A percentile compares a stretch with the other conserved stretches of the same genome.
phyloP scores from a whole-genome alignment of 2,113 vertebrate genomes.

The Eurypyga helias region DNA sequence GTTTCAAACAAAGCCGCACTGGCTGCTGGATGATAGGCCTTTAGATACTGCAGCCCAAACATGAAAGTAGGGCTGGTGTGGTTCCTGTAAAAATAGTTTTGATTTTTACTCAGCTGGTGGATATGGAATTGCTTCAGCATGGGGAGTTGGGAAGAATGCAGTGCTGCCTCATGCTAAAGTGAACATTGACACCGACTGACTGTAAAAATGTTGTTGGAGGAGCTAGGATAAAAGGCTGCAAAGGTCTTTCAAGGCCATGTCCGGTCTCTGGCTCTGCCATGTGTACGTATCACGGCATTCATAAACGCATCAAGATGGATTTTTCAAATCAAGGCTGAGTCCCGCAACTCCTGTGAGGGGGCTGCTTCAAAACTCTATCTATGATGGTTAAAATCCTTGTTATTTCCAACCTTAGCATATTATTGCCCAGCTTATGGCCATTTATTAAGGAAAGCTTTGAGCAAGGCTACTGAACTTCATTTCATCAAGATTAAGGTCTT shows the following conservation, averaged over 20 bases:
- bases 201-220: rapidly evolving
- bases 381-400: neutral
- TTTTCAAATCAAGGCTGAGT: neutral
- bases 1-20: neutral
- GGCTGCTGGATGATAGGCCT: neutral
- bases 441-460: neutral
- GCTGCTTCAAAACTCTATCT: neutral
- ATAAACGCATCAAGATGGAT: neutral
- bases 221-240: neutral
- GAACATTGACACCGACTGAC: neutral
- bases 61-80: neutral
- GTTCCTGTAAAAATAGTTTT: neutral
- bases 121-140: neutral
- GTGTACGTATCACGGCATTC: neutral
- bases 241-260: neutral
- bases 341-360: neutral
- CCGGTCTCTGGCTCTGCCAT: neutral
- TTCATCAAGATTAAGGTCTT: neutral
- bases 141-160: neutral
- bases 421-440: neutral
- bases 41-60: neutral
- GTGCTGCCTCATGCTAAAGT: neutral
- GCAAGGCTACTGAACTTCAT: neutral
- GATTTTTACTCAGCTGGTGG: neutral
- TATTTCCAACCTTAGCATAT: neutral